Percentiles rank a stretch among this genome's conserved stretches.
These are phyloP conservation scores for Cassiopea xamachana DNA, from an alignment of 30 jellyfish, hydroid and myxozoan species.

Conservation along the genomic window DNA sequence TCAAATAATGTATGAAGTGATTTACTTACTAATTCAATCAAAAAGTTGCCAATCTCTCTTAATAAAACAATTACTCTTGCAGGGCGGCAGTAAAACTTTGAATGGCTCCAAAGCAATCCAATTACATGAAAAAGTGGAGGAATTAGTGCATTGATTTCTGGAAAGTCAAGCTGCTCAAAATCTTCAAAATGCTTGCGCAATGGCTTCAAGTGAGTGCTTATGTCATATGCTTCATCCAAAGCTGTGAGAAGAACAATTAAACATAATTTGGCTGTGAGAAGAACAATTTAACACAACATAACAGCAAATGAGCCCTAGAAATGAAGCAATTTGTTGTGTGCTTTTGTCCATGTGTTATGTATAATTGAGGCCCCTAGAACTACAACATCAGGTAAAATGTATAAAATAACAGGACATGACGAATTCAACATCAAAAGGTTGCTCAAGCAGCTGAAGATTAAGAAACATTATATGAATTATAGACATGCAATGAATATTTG, in stretches of 20 bases:
- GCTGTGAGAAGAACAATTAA: conserved; percentile 48
- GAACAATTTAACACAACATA: not conserved
- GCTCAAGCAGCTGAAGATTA: not conserved
- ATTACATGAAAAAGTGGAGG: conserved; percentile 84
- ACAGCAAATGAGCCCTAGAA: not conserved
- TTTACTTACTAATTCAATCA: conserved; percentile 77
- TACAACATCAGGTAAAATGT: not conserved
- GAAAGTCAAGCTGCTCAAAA: conserved; percentile 88
- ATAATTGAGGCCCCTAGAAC: not conserved
- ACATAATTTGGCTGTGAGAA: too few species aligned
- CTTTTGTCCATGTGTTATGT: not conserved
- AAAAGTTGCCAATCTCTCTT: conserved; percentile 92
- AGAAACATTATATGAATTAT: not conserved
- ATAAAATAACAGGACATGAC: not conserved
- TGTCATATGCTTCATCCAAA: conserved; percentile 93
- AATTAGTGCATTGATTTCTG: conserved; percentile 68
- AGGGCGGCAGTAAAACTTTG: conserved; percentile 85
- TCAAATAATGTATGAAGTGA: too few species aligned
- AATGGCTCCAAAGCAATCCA: conserved; percentile 96
- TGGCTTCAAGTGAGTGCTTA: conserved; percentile 90
- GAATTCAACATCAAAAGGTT: not conserved
- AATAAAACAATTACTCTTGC: conserved; percentile 88
- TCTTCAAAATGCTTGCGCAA: conserved; percentile 85
- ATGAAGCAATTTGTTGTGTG: not conserved
- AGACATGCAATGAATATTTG: too few species aligned